These are phyloP conservation scores for Alfaro cultratus DNA, from an alignment of 2,797 vertebrate genomes.

Conservation along the genomic window DNA sequence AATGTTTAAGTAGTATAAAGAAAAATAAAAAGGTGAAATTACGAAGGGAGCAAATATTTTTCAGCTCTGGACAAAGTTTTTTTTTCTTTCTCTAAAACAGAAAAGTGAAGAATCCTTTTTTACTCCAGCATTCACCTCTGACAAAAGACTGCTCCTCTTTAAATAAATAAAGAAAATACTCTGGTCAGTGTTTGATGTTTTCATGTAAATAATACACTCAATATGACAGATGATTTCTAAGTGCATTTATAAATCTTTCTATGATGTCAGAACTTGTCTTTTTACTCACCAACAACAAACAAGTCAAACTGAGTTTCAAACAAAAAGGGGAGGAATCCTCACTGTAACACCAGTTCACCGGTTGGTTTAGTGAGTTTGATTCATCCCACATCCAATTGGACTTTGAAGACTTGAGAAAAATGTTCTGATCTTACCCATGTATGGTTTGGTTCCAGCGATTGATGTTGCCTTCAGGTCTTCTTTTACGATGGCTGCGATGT, in stretches of 20 bases:
- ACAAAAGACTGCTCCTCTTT: background rate
- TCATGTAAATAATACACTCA: background rate
- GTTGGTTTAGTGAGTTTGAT: background rate
- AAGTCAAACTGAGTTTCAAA: background rate
- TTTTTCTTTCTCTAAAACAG: background rate
- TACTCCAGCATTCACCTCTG: background rate
- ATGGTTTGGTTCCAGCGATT: constrained; percentile 96
- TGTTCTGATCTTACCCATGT: constrained; percentile 88
- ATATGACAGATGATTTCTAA: background rate
- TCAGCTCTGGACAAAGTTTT: background rate
- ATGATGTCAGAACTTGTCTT: background rate
- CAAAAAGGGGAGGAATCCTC: background rate
- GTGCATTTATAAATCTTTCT: background rate
- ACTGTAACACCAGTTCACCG: background rate
- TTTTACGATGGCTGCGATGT: constrained; percentile 91
- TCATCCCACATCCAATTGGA: background rate
- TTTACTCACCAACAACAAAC: background rate
- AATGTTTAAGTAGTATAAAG: background rate
- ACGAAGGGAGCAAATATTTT: background rate
- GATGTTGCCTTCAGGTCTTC: constrained; percentile 88
- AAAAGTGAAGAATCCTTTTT: background rate
- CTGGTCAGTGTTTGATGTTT: background rate
- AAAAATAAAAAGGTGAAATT: background rate
- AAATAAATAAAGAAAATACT: background rate
- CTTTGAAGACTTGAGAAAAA: background rate